Evolutionary conservation across 37 sponge, comb jelly and placozoan species (phyloP), one percentile per base, ranked within the genome.

Genomic region (Geodia barretti): DNA sequence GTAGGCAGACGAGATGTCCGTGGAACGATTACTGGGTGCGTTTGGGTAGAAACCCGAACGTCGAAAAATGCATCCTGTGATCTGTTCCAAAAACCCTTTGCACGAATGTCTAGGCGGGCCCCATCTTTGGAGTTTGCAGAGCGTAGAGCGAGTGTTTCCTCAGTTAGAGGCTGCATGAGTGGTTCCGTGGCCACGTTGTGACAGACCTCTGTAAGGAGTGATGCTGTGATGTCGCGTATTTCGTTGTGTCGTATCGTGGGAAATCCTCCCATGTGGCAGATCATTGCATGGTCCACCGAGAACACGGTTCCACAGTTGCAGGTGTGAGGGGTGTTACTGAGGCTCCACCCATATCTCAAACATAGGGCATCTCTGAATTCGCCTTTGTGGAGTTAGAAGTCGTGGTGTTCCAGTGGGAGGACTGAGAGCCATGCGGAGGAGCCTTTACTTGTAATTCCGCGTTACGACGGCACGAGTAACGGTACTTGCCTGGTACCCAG

Each of bases 191-290:
- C 26, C 7, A 72, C 70, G 41, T 39, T 40, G 20, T 39, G 32
- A 59, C 70, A 79, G 11, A 79, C 80, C 39, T 79, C 80, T 35
- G 34, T 79, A 21, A 79, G 32, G 31, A 68, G 69, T 4, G 41
- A 34, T 34, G 80, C 70, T 35, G 80, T 77, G 38, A 78, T 31
- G 41, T 82, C 83, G 40, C 83, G 1, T 36, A 82, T 73, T 20
- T 82, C 83, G 21, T 82, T 82, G 74, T 82, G 74, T 32, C 66
- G 62, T 23, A 82, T 72, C 21, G 83, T 74, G 37, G 83, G 83
- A 33, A 75, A 74, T n/a, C 83, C 66, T 38, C 83, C 83, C 25
- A 29, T 26, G 38, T 38, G 36, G 65, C 74, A 82, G 63, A 29
- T 71, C 29, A 80, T 30, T 25, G 81, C 81, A 80, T 80, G 81